phyloP scores from a whole-genome alignment of 2,113 vertebrate species.

The Rhombomys opimus region DNA sequence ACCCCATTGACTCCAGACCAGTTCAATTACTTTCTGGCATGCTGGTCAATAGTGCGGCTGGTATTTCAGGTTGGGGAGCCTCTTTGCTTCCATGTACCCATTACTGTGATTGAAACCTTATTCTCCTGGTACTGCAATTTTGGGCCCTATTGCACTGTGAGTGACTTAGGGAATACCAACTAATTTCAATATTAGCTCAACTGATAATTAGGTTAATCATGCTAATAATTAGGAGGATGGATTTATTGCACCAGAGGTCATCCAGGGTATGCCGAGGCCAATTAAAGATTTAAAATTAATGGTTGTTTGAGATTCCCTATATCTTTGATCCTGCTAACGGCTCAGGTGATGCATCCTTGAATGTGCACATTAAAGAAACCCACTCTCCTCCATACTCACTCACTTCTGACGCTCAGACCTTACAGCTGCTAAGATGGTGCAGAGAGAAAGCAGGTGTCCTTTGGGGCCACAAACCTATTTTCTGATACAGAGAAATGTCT shows the following conservation, averaged over 20 bases:
- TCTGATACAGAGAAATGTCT: constrained; percentile 56
- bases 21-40: neutral
- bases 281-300: constrained; percentile 69
- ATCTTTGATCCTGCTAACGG: neutral
- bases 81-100: neutral
- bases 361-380: neutral
- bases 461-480: neutral
- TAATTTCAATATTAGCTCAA: constrained; percentile 57
- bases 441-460: neutral
- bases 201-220: constrained; percentile 65
- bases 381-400: neutral
- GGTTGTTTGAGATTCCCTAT: neutral
- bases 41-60: neutral
- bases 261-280: constrained; percentile 37
- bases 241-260: constrained; percentile 62
- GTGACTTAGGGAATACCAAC: constrained; percentile 37
- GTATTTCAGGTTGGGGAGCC: neutral
- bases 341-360: neutral
- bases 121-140: neutral
- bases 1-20: neutral
- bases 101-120: neutral
- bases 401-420: neutral
- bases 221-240: constrained; percentile 68
- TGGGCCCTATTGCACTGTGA: neutral
- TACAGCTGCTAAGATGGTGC: neutral